These are phyloP conservation scores for Xestobium rufovillosum DNA, from an alignment of 2,888 invertebrate species.

Conservation along the genomic window DNA sequence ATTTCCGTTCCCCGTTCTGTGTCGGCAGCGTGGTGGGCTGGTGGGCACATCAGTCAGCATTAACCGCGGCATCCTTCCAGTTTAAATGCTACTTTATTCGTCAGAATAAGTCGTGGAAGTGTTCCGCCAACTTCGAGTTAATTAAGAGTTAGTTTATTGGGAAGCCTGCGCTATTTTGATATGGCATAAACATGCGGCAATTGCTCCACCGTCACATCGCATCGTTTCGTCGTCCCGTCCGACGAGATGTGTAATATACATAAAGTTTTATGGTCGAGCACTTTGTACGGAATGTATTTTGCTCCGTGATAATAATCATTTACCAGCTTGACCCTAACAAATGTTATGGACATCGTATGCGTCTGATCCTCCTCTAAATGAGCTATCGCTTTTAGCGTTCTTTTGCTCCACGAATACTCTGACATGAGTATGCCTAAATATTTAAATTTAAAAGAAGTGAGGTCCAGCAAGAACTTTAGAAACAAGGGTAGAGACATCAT, in stretches of 20 bases:
- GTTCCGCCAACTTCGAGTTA: too few relatives aligned
- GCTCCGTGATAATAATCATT: slow-evolving; percentile 38
- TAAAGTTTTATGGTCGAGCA: slow-evolving; percentile 41
- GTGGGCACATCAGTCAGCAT: too few relatives aligned
- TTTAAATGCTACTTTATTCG: too few relatives aligned
- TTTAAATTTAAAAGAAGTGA: too few relatives aligned
- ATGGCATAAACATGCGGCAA: slow-evolving; percentile 35
- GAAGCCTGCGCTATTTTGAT: slow-evolving; percentile 31
- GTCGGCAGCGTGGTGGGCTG: too few relatives aligned
- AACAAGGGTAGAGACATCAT: too few relatives aligned
- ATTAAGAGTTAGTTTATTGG: slow-evolving; percentile 34
- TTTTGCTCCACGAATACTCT: slow-evolving; percentile 1
- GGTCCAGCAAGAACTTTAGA: too few relatives aligned
- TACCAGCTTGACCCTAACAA: slow-evolving; percentile 36
- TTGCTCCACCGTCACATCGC: slow-evolving; percentile 7
- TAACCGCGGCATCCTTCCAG: too few relatives aligned
- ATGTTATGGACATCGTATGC: slow-evolving; percentile 26
- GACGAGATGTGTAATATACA: slow-evolving; percentile 38
- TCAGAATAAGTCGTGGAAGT: too few relatives aligned
- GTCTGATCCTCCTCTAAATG: slow-evolving; percentile 23
- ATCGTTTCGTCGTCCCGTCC: slow-evolving; percentile 6
- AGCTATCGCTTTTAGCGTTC: slow-evolving; percentile 18
- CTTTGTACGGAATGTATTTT: slow-evolving; percentile 38
- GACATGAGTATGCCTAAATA: neutral
- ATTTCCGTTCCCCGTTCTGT: too few relatives aligned